These are phyloP conservation scores for Hucho hucho DNA, from an alignment of 2,113 vertebrate species.

Conservation along the genomic window DNA sequence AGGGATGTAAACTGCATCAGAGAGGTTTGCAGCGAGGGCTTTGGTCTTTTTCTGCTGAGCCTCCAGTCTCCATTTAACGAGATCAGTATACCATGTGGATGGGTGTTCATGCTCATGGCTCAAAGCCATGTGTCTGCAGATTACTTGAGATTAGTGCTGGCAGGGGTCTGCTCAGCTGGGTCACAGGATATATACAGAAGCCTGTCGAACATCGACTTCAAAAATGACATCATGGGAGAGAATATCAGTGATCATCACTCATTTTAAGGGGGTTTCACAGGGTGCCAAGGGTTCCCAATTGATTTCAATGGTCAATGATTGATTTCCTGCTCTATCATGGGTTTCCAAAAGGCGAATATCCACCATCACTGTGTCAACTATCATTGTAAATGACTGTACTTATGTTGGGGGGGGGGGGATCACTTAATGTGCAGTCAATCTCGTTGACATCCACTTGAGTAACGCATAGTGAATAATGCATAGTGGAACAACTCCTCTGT, in stretches of 20 bases:
- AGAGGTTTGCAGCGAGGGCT: neutral
- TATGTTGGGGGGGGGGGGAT: too few species aligned
- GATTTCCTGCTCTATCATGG: neutral
- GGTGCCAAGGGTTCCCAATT: neutral
- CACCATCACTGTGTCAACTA: neutral
- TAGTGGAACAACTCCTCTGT: neutral
- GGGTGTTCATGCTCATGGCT: neutral
- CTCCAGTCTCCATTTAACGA: conserved; percentile 2
- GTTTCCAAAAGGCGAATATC: neutral
- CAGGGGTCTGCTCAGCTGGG: neutral
- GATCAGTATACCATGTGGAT: neutral
- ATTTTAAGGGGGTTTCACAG: neutral
- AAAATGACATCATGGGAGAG: neutral
- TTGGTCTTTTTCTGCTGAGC: neutral
- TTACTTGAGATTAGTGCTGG: neutral
- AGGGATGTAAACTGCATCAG: neutral
- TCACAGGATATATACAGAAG: neutral
- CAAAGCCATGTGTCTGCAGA: neutral
- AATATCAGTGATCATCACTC: neutral
- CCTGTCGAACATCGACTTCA: neutral
- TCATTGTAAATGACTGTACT: neutral
- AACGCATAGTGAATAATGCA: neutral
- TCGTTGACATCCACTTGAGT: neutral
- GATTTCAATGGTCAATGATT: neutral
- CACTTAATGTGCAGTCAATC: too few species aligned